Conservation (phyloP, 2,113 vertebrate species). For the Dromas ardeola region DNA sequence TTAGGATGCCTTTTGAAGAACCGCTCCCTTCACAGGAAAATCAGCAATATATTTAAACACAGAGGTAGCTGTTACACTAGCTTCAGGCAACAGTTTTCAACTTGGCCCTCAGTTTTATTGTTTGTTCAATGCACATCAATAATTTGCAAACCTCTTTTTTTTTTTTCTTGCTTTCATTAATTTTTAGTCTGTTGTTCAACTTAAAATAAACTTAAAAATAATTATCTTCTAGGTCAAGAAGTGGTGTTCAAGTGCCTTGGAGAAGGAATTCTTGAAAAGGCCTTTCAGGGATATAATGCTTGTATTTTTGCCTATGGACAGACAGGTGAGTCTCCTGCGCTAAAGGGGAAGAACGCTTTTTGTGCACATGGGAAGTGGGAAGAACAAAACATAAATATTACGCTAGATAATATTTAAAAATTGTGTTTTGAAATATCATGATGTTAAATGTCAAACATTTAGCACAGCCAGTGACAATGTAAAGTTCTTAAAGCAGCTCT, state of each 20-base stretch:
- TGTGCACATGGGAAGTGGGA: background rate
- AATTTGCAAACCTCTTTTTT: background rate
- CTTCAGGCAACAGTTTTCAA: background rate
- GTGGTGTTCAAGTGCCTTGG: slow-evolving; percentile 99
- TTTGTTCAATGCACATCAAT: background rate
- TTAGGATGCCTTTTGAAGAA: background rate
- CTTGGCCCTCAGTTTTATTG: background rate
- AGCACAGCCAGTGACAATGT: background rate
- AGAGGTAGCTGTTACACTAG: background rate
- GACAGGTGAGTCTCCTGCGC: slow-evolving; percentile 82
- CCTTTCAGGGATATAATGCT: slow-evolving; percentile 99
- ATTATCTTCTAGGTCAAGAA: slow-evolving; percentile 90
- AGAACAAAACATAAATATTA: background rate
- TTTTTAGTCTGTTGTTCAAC: background rate
- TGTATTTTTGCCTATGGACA: slow-evolving; percentile 99
- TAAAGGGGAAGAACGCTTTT: background rate
- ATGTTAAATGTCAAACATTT: background rate
- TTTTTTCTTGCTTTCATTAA: background rate
- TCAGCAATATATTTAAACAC: background rate
- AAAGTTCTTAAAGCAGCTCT: background rate
- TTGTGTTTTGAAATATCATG: background rate
- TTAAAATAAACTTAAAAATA: background rate
- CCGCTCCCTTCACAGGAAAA: background rate
- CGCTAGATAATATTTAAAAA: background rate
- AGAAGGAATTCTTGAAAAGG: slow-evolving; percentile 98